These are phyloP conservation scores for Erebia ligea DNA, from an alignment of 2,888 invertebrate species.

Conservation along the genomic window DNA sequence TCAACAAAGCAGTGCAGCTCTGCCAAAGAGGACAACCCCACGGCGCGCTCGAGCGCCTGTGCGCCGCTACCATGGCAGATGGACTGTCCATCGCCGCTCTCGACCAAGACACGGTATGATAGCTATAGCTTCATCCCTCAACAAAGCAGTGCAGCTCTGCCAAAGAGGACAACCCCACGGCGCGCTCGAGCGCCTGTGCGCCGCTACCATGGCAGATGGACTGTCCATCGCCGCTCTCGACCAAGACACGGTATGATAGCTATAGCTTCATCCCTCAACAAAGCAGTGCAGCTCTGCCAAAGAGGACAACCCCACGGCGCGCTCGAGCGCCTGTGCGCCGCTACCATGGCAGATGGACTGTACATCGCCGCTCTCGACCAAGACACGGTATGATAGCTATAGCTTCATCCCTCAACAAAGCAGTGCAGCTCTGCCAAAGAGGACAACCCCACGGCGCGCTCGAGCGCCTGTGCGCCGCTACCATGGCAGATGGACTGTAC, in stretches of 20 bases:
- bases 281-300: slow-evolving; percentile 88
- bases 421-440: slow-evolving; percentile 87
- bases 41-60: slow-evolving; percentile 88
- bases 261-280: slow-evolving; percentile 82
- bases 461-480: slow-evolving; percentile 88
- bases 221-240: slow-evolving; percentile 88
- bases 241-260: slow-evolving; percentile 67
- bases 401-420: slow-evolving; percentile 85
- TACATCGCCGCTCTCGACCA: slow-evolving; percentile 87
- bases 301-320: slow-evolving; percentile 88
- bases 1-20: slow-evolving; percentile 90
- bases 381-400: slow-evolving; percentile 63
- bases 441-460: slow-evolving; percentile 88
- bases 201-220: slow-evolving; percentile 88
- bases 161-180: slow-evolving; percentile 87
- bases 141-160: slow-evolving; percentile 89
- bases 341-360: slow-evolving; percentile 88
- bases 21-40: slow-evolving; percentile 88
- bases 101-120: slow-evolving; percentile 76
- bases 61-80: slow-evolving; percentile 88
- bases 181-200: slow-evolving; percentile 88
- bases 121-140: slow-evolving; percentile 74
- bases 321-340: slow-evolving; percentile 87
- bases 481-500: slow-evolving; percentile 89
- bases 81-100: slow-evolving; percentile 88